Base-by-base conservation (phyloP, 2,113 vertebrate genomes). In the Rhadina sibilatrix region DNA sequence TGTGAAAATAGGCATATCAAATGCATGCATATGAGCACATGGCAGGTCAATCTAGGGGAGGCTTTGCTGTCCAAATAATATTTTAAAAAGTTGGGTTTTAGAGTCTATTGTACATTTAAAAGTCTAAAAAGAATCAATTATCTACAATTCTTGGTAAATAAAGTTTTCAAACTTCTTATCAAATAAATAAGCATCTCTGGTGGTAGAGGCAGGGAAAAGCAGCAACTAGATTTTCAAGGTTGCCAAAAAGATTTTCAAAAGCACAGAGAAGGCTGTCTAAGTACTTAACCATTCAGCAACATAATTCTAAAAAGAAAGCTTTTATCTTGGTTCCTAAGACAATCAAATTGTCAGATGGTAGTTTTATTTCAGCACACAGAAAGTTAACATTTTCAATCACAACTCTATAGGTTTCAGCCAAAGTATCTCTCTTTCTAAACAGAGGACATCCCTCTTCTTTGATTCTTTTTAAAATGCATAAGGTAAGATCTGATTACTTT, bases 291-390 rank as follows among this genome's bases (percentile, higher is more conserved):
- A 65, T 49, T 85, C 85, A 89, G 60, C 49, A 91, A 37, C 37
- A 69, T 44, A 75, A 57, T 87, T 93, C 65, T 76, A 71, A 85
- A 56, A 95, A 81, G 60, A 80, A 89, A 86, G 37, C 40, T 89
- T 82, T 94, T 79, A 65, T 89, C 91, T 50, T 57, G 9, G 2
- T 76, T 52, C 42, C 40, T 59, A 52, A 91, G 63, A 57, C 46
- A 76, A 60, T 79, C 30, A 52, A 37, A 72, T 63, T 84, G 78
- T 68, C 57, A 64, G n/a, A 75, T 2, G 2, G 38, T n/a, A 72
- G 46, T 68, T 94, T 91, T 82, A 69, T 85, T 94, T 94, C 57
- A 91, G 70, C 42, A 59, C 33, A 57, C 24, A 57, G 60, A 78
- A 82, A 13, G 30, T 61, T 93, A 83, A 61, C 30, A 6, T 82